A percentile compares a stretch with the other conserved stretches of the same genome.
phyloP scores from a whole-genome alignment of 2,888 invertebrate genomes.

The Trissoscelio sp. region DNA sequence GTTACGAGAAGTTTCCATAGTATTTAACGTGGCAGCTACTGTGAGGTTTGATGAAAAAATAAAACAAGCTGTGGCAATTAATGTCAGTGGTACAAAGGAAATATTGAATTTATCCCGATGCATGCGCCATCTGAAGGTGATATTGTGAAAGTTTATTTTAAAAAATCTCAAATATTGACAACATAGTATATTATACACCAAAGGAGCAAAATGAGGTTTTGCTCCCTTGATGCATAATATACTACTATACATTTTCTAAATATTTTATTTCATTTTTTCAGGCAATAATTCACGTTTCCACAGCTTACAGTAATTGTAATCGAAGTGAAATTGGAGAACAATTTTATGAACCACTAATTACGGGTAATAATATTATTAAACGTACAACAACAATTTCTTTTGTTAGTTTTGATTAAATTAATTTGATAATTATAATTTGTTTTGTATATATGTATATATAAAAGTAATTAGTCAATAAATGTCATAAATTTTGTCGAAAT shows the following conservation, averaged over 20 bases:
- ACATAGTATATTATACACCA: too few relatives aligned
- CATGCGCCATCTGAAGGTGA: constrained; percentile 89
- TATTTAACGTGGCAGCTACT: constrained; percentile 96
- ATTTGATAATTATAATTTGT: too few relatives aligned
- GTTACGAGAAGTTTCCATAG: constrained; percentile 86
- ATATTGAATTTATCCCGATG: constrained; percentile 89
- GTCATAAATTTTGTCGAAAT: too few relatives aligned
- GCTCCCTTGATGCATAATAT: too few relatives aligned
- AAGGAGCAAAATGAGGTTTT: too few relatives aligned
- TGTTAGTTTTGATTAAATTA: too few relatives aligned
- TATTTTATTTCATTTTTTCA: constrained; percentile 78
- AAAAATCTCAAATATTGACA: too few relatives aligned
- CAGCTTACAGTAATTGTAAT: constrained; percentile 91
- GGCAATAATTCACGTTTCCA: constrained; percentile 91
- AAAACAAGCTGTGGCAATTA: constrained; percentile 90
- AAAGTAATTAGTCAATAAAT: too few relatives aligned
- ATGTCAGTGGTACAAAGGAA: constrained; percentile 90
- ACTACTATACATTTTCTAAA: not conserved
- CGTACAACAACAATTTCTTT: too few relatives aligned
- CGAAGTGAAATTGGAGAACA: constrained; percentile 81
- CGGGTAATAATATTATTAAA: constrained; percentile 71
- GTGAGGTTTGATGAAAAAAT: constrained; percentile 94
- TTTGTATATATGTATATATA: too few relatives aligned
- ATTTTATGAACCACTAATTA: constrained; percentile 82
- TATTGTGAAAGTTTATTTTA: not conserved